Conservation (phyloP, 1,140 invertebrate species). For the Venturia canescens region DNA sequence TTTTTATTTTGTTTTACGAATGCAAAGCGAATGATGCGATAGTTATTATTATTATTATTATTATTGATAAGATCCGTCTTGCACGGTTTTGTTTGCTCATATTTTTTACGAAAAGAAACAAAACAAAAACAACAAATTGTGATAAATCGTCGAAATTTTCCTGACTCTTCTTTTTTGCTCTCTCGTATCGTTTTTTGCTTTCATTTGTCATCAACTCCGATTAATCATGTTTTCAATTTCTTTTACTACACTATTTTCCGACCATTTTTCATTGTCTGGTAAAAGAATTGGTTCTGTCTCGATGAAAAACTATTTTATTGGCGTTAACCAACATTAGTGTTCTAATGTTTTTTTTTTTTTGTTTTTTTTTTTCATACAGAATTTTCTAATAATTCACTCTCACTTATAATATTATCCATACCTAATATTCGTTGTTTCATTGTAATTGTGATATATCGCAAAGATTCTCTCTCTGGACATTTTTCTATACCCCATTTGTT, state of each 20-base stretch:
- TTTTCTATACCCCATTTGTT: no score
- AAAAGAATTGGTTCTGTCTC: constrained; percentile 37
- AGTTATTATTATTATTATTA: constrained; percentile 29
- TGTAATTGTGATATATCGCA: no score
- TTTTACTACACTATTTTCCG: neutral
- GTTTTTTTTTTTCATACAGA: neutral
- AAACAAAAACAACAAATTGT: constrained; percentile 48
- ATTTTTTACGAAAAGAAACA: constrained; percentile 44
- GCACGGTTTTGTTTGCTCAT: constrained; percentile 51
- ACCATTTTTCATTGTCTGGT: neutral
- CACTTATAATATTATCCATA: neutral
- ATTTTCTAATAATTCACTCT: neutral
- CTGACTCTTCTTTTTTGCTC: neutral
- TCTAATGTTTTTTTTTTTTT: constrained; percentile 43
- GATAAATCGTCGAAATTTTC: constrained; percentile 42
- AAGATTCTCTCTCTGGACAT: no score
- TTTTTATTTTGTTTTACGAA: constrained; percentile 1
- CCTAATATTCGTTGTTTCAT: no score
- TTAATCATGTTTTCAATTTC: neutral
- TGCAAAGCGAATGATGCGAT: neutral
- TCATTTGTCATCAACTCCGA: neutral
- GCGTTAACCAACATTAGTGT: no score
- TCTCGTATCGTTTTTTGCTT: neutral
- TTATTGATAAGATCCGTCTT: constrained; percentile 26
- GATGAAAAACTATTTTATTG: constrained; percentile 32